Base-by-base conservation (phyloP, 2,113 vertebrate species). In the Cnemophilus loriae region DNA sequence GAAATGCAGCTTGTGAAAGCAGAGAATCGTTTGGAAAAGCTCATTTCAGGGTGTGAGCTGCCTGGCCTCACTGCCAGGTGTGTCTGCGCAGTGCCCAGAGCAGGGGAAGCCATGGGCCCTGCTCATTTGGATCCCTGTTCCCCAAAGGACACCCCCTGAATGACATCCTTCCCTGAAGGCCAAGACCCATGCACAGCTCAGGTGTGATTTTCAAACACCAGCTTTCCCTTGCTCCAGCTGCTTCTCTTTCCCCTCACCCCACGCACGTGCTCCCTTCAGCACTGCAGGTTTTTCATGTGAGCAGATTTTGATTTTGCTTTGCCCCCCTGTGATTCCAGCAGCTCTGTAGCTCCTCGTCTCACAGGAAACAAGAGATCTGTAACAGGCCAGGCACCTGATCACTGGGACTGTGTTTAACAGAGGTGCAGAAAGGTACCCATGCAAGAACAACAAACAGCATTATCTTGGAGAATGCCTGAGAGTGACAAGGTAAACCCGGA, bases 71-170 rank as follows among this genome's bases (percentile, higher is more conserved):
- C 11, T 79, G 52, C 30, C 49, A 42, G 50, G 10, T 64, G 33
- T 30, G 63, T 22, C 42, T 42, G 46, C n/a, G n/a, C 35, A 46
- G 57, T 20, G 33, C 33, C 14, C 49, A 52, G 41, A 49, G 42
- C 32, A 41, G 13, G 17, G 27, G 37, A 69, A 71, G 42, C 37
- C 33, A 9, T 1, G 6, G 42, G 32, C 28, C 33, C 30, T 52
- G 32, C 19, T 59, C 11, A 1, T 69, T 16, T 39, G 67, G 22
- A 27, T 41, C 24, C 44, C 28, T 17, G 24, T 2, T 76, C 26
- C 71, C 17, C 71, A 50, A 4, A 0, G 1, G 14, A 33, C 13
- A 5, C 27, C 9, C 7, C 35, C 57, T 0, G 1, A 24, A 32
- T 35, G 0, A 28, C 13, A 46, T 37, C 46, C 28, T 64, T 83